Evolutionary conservation across 2,797 vertebrate genomes (phyloP).

Genomic region (Erpetoichthys calabaricus): DNA sequence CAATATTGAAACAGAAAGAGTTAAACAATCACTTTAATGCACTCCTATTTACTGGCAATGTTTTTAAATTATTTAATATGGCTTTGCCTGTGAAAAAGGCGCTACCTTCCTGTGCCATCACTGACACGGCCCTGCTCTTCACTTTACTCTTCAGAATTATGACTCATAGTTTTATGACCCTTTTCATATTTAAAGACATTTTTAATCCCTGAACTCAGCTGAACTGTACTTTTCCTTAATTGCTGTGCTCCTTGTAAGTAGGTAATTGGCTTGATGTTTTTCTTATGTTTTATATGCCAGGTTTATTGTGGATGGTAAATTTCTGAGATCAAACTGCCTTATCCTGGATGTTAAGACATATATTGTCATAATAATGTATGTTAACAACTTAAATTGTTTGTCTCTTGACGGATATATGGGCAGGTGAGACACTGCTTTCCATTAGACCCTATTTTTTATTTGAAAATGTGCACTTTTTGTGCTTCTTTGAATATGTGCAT

Average conservation of each 20-base stretch:
- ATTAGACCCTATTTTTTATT: no score
- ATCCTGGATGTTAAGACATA: no score
- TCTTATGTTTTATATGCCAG: conserved; percentile 10
- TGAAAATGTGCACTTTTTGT: no score
- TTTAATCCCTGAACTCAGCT: conserved; percentile 37
- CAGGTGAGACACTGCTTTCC: no score
- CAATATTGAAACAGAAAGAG: conserved; percentile 17
- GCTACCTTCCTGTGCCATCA: conserved; percentile 22
- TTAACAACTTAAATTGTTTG: no score
- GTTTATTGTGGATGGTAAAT: conserved; percentile 5
- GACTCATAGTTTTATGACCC: conserved; percentile 42
- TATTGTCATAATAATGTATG: no score
- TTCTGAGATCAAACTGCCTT: background rate
- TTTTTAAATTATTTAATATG: conserved; percentile 27
- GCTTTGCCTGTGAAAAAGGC: conserved; percentile 13
- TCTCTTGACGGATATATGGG: no score
- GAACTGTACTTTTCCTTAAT: conserved; percentile 48
- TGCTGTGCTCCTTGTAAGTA: conserved; percentile 35
- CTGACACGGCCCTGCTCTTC: conserved; percentile 19
- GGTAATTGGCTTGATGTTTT: conserved; percentile 32
- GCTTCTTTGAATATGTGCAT: no score
- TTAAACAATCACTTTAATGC: conserved; percentile 38
- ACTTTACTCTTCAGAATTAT: conserved; percentile 32
- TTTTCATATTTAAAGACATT: conserved; percentile 26
- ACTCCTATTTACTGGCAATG: conserved; percentile 23